Conservation (phyloP, 2,797 vertebrate genomes). For the Emys orbicularis region DNA sequence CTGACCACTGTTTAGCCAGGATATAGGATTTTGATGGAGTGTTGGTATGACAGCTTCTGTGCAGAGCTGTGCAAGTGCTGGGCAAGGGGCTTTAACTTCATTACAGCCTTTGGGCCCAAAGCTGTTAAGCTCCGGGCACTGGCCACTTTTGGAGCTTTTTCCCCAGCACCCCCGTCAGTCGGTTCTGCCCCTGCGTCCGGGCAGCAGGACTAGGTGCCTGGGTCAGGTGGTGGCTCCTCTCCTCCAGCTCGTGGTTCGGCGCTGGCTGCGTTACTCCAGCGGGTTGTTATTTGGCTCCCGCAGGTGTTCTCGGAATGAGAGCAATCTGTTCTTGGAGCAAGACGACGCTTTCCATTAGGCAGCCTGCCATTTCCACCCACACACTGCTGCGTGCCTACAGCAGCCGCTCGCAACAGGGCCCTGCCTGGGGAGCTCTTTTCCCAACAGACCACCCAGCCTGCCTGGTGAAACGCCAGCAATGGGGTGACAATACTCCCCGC, state of each 20-base stretch:
- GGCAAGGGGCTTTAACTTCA: background rate
- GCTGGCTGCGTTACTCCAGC: background rate
- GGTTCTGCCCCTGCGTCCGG: background rate
- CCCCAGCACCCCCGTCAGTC: fast-evolving
- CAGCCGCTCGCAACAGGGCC: constrained; percentile 44
- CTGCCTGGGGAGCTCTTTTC: background rate
- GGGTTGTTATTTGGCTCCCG: constrained; percentile 36
- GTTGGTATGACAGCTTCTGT: background rate
- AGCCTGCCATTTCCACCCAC: constrained; percentile 63
- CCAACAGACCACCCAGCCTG: background rate
- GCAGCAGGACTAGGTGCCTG: background rate
- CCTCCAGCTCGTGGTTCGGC: background rate
- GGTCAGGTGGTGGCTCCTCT: background rate
- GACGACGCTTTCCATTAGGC: constrained; percentile 45
- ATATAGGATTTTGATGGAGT: background rate
- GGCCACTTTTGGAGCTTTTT: background rate
- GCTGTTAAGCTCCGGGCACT: background rate
- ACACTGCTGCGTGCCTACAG: constrained; percentile 21
- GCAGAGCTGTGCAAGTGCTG: background rate
- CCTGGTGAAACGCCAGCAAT: background rate
- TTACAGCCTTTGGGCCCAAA: background rate
- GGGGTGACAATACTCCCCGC: background rate
- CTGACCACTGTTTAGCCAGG: background rate
- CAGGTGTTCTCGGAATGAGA: constrained; percentile 21
- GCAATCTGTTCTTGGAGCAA: constrained; percentile 55